Evolutionary conservation across 2,888 invertebrate species (phyloP), one percentile per base, ranked within the genome.

Genomic region (Chymomyza procnemis): DNA sequence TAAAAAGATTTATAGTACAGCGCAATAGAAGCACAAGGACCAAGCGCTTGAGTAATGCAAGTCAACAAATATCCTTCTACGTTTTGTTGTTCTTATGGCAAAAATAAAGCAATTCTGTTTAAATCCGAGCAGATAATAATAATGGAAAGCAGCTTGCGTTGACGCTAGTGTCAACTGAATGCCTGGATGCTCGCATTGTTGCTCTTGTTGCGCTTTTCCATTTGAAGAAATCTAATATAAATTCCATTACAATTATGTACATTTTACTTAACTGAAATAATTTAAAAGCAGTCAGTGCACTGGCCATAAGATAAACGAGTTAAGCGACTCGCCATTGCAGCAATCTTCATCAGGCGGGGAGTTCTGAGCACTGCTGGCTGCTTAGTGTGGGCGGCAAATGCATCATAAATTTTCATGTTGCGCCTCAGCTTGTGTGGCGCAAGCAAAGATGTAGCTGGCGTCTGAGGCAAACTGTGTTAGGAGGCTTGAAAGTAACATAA

Each of bases 361-460:
- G 46, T 54, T 48, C 52, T 18, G 69, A 52, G 62, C n/a, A 61
- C 30, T 46, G 48, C 48, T 16, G 48, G 6, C 48, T 16, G 48
- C 16, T 18, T 18, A 50, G 18, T 16, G 57, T 60, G 58, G 58
- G 74, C 60, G 64, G 71, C 74, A 85, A 80, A 80, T 80, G 80
- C 84, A 85, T 83, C 80, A 85, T 81, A 81, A 78, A 81, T 81
- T 85, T 83, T 83, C 84, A 85, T 80, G 80, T 67, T 83, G 81
- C 86, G 85, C 84, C 84, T 74, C 74, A 78, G 79, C 79, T 73
- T 84, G 84, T 85, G 74, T 57, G 67, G 6, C 55, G 73, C 68
- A 47, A 58, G 63, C 22, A 34, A 21, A 26, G 2, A n/a, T 18
- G 56, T 9, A 14, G 4, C 4, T n/a, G 52, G 1, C 12, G 14